These are phyloP conservation scores for Oreocharis arfaki DNA, from an alignment of 2,113 vertebrate species.

Conservation along the genomic window DNA sequence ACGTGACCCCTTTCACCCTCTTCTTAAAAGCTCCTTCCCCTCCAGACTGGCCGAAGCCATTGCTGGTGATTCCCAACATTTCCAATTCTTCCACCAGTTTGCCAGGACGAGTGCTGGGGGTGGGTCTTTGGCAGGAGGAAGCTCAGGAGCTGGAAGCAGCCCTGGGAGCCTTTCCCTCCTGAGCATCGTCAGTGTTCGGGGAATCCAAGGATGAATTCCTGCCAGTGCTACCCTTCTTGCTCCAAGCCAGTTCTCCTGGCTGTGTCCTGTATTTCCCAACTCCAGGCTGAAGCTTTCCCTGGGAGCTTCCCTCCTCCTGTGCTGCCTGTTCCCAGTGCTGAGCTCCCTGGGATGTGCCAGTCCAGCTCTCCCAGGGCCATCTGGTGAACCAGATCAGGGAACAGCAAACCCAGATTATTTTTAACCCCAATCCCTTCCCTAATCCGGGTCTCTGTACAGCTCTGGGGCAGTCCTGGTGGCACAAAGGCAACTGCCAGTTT, in stretches of 20 bases:
- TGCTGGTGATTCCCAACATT: background rate
- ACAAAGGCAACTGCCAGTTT: background rate
- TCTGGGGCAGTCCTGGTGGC: background rate
- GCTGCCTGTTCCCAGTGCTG: background rate
- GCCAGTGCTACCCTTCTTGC: background rate
- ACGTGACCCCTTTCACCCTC: background rate
- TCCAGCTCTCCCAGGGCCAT: background rate
- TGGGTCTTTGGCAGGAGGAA: background rate
- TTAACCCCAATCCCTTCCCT: background rate
- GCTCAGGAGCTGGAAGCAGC: background rate
- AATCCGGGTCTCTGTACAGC: background rate
- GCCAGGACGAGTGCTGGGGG: rapidly evolving
- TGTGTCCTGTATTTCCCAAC: background rate
- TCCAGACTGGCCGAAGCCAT: background rate
- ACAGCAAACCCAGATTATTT: background rate
- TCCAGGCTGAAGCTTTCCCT: background rate
- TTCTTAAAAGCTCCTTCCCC: background rate
- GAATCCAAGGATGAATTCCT: background rate
- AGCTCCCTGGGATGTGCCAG: background rate
- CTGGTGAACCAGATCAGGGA: background rate
- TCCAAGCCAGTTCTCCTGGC: background rate
- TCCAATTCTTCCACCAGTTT: background rate
- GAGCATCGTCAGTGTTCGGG: background rate
- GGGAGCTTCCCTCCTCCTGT: background rate
- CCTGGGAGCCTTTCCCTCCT: background rate